phyloP scores from a whole-genome alignment of 1,140 invertebrate genomes.

The Drosophila ercepeae region DNA sequence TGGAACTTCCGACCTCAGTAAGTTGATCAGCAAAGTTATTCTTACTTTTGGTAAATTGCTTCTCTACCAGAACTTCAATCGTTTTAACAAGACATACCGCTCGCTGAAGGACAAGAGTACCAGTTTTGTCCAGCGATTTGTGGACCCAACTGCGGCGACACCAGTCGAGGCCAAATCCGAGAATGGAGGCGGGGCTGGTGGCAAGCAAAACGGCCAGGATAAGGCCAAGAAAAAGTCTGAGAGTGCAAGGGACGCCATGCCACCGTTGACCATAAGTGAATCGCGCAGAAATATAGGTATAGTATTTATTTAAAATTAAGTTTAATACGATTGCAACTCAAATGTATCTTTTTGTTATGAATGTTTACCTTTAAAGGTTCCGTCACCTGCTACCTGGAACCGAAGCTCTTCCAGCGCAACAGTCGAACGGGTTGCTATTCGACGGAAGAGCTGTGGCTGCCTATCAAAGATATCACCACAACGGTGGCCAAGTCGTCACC shows the following conservation, averaged over 20 bases:
- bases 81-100: constrained; percentile 80
- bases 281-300: constrained; percentile 77
- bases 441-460: constrained; percentile 91
- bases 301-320: no score
- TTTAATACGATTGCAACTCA: no score
- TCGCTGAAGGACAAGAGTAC: constrained; percentile 72
- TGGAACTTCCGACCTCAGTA: constrained; percentile 85
- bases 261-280: constrained; percentile 75
- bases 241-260: constrained; percentile 66
- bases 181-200: constrained; percentile 11
- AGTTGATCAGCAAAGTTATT: constrained; percentile 15
- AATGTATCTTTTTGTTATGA: neutral
- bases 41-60: constrained; percentile 12
- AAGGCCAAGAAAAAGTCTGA: constrained; percentile 63
- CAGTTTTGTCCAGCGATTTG: constrained; percentile 67
- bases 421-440: constrained; percentile 86
- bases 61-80: constrained; percentile 74
- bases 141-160: constrained; percentile 40
- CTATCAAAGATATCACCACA: constrained; percentile 88
- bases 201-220: constrained; percentile 15
- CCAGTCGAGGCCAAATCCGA: constrained; percentile 37
- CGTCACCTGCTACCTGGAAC: constrained; percentile 89
- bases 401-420: constrained; percentile 88
- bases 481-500: constrained; percentile 64
- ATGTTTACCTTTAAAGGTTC: constrained; percentile 84